These are phyloP conservation scores for Thymallus thymallus DNA, from an alignment of 2,113 vertebrate genomes.

Conservation along the genomic window DNA sequence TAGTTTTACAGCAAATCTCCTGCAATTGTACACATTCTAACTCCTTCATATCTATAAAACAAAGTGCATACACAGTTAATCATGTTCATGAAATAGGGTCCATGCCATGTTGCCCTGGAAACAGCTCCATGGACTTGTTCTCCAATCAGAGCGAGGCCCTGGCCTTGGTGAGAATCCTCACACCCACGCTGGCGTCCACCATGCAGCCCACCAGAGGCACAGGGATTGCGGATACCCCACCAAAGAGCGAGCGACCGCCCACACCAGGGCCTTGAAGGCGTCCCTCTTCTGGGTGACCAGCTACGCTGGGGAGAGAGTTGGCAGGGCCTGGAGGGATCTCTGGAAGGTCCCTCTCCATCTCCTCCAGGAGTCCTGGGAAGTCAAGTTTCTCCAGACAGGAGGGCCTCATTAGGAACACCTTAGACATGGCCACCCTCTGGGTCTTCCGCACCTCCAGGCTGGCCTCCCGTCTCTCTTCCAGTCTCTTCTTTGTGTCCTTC, in stretches of 20 bases:
- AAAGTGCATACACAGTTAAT: too few species aligned
- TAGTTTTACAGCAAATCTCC: too few species aligned
- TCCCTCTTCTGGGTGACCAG: constrained; percentile 68
- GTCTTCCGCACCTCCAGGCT: constrained; percentile 55
- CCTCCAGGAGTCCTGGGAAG: constrained; percentile 62
- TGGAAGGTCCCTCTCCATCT: constrained; percentile 63
- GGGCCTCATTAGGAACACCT: constrained; percentile 60
- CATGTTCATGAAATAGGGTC: too few species aligned
- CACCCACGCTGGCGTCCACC: constrained; percentile 65
- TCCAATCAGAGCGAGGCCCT: constrained; percentile 67
- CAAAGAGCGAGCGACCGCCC: constrained; percentile 73
- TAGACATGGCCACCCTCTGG: constrained; percentile 56
- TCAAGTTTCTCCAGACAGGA: constrained; percentile 60
- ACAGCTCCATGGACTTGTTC: constrained; percentile 39
- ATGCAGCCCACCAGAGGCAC: constrained; percentile 71
- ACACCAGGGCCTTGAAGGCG: constrained; percentile 67
- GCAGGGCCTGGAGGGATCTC: constrained; percentile 68
- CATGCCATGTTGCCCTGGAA: constrained; percentile 19
- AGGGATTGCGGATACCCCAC: constrained; percentile 66
- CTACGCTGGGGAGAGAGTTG: constrained; percentile 45
- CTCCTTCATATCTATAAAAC: too few species aligned
- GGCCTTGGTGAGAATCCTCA: constrained; percentile 66
- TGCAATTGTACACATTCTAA: too few species aligned
- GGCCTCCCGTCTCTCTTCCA: constrained; percentile 52
- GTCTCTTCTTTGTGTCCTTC: constrained; percentile 49